Evolutionary conservation across 1,140 invertebrate genomes (phyloP).

Genomic region (Bombus confusus): DNA sequence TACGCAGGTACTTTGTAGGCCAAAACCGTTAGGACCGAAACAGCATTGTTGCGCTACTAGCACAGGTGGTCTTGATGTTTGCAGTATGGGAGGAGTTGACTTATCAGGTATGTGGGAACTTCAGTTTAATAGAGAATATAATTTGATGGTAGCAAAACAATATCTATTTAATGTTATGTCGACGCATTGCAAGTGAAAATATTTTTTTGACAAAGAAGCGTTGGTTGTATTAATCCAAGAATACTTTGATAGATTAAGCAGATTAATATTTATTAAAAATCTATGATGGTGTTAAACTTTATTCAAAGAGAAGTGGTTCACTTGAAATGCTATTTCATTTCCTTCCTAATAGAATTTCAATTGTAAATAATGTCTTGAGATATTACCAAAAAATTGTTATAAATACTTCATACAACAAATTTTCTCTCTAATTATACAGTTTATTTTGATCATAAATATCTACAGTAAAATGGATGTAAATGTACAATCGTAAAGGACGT

Average conservation of each 20-base stretch:
- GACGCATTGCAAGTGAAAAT: background rate
- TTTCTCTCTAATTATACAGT: too few species aligned
- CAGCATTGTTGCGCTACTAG: constrained; percentile 80
- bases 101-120: constrained; percentile 74
- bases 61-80: constrained; percentile 78
- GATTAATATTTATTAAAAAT: background rate
- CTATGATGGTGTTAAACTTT: background rate
- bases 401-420: too few species aligned
- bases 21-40: constrained; percentile 76
- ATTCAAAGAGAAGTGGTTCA: background rate
- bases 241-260: too few species aligned
- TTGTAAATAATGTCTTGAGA: too few species aligned
- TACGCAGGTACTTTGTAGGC: constrained; percentile 75
- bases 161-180: background rate
- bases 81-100: constrained; percentile 78
- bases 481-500: too few species aligned
- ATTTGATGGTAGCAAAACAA: background rate
- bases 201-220: background rate
- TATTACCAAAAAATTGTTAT: too few species aligned
- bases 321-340: background rate
- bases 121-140: background rate
- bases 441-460: too few species aligned
- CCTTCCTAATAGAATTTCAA: too few species aligned
- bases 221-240: too few species aligned
- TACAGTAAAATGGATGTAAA: too few species aligned